Evolutionary conservation across 2,113 vertebrate species (phyloP), one percentile per base, ranked within the genome.

Genomic region (Alosa alosa): DNA sequence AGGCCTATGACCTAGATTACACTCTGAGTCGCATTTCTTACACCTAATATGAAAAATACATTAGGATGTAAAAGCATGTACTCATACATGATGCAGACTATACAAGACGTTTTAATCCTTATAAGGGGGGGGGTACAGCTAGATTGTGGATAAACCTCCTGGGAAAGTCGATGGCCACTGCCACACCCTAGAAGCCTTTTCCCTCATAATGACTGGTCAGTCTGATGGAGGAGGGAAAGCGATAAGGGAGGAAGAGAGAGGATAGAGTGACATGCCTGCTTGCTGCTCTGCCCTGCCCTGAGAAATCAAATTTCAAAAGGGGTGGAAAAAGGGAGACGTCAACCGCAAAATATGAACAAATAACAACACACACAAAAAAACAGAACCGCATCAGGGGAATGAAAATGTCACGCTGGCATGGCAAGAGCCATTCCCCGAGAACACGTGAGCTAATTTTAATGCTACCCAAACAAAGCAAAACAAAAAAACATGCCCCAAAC

Each of bases 171-270:
- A 72, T 72, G 25, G 64, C 64, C 64, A 36, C 72, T 86, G 89
- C 87, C 89, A 88, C 89, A 88, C 89, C 89, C 87, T 90, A 25
- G 46, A 78, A 64, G 64, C 47, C 68, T 78, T 84, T 88, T 84
- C 81, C 64, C 52, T 89, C 64, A 36, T 72, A 72, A 72, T 13
- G 64, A 11, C 64, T 72, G 64, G 64, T 72, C 60, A 82, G 64
- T 83, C 22, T 36, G 64, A 13, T 72, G 10, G 64, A 36, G 83
- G 49, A 88, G 15, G 4, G 55, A 47, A 75, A 45, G 86, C 68
- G 52, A 18, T 82, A 85, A 85, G 18, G 9, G 22, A 47, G 15
- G 55, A 11, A 72, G 64, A 3, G 1, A 36, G 64, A 36, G 25
- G 25, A 72, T 72, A 31, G 13, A 72, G 64, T 72, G 64, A 31